Evolutionary conservation across 2,888 invertebrate genomes (phyloP).

Genomic region (Rosalia funebris): DNA sequence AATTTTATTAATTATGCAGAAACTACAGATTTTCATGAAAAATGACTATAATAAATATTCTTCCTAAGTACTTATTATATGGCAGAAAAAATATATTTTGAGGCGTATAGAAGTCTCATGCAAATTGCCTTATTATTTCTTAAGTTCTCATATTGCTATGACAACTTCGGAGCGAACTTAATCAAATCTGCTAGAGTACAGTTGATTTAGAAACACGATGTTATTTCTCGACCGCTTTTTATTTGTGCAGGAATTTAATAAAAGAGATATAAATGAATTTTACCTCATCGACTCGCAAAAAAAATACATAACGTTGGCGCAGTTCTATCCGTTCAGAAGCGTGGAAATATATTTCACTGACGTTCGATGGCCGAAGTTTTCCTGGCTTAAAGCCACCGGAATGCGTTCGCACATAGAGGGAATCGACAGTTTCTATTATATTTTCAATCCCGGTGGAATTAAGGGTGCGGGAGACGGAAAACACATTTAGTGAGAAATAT

Average conservation of each 20-base stretch:
- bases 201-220: too few relatives aligned
- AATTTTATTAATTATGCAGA: too few relatives aligned
- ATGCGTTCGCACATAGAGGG: not conserved
- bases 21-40: too few relatives aligned
- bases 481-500: slow-evolving; percentile 15
- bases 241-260: not conserved
- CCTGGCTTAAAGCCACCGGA: slow-evolving; percentile 13
- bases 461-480: slow-evolving; percentile 8
- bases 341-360: slow-evolving; percentile 16
- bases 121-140: too few relatives aligned
- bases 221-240: too few relatives aligned
- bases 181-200: too few relatives aligned
- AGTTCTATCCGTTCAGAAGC: slow-evolving; percentile 1
- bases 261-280: slow-evolving; percentile 7
- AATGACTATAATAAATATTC: too few relatives aligned
- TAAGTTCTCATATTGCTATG: too few relatives aligned
- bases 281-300: not conserved
- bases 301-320: slow-evolving; percentile 2
- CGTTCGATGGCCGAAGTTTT: slow-evolving; percentile 16
- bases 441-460: slow-evolving; percentile 23
- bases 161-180: too few relatives aligned
- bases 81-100: too few relatives aligned
- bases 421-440: slow-evolving; percentile 29
- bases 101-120: too few relatives aligned
- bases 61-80: too few relatives aligned